phyloP scores from a whole-genome alignment of 1,140 invertebrate genomes.

The Myzus persicae region DNA sequence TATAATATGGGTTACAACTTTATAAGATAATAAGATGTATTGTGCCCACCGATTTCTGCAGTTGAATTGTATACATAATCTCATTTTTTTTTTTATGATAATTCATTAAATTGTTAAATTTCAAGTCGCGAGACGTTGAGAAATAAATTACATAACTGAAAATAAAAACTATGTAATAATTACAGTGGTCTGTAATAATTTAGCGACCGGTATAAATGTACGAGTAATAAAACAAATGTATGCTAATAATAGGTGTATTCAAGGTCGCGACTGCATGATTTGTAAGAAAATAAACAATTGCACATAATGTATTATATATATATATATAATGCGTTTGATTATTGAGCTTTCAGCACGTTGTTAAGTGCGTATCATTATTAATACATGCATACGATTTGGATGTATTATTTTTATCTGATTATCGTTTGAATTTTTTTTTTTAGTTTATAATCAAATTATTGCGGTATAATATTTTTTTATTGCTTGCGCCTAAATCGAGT shows the following conservation, averaged over 20 bases:
- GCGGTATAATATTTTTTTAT: conserved; percentile 1
- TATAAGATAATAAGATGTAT: no score
- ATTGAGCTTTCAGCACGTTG: neutral
- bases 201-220: neutral
- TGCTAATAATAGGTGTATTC: neutral
- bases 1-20: no score
- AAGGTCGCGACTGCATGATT: neutral
- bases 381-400: neutral
- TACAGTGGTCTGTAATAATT: neutral
- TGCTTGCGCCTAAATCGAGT: neutral
- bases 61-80: neutral
- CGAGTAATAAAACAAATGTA: neutral
- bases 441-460: neutral
- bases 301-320: neutral
- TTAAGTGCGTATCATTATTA: neutral
- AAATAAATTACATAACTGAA: neutral
- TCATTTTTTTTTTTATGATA: neutral
- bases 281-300: neutral
- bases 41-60: neutral
- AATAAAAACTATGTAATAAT: neutral
- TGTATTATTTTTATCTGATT: neutral
- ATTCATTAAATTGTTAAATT: neutral
- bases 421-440: neutral
- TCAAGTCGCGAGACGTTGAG: neutral
- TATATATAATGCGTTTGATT: neutral